Conservation (phyloP, 2,113 vertebrate species). For the Clupea harengus region DNA sequence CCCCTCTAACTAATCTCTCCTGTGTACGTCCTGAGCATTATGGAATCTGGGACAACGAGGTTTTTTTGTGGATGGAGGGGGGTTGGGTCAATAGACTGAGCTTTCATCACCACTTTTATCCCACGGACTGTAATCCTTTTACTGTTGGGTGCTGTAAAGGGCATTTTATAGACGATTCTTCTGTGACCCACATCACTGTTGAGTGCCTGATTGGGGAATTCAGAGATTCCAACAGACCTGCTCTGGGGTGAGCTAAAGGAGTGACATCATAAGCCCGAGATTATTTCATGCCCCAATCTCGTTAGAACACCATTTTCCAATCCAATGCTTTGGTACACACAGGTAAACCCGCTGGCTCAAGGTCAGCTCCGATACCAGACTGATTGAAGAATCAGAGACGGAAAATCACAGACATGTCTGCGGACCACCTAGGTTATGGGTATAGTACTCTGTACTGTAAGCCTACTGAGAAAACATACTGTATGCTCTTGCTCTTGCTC, state of each 20-base stretch:
- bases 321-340: constrained; percentile 26
- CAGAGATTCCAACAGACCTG: constrained; percentile 36
- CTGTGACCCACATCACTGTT: neutral
- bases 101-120: neutral
- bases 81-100: neutral
- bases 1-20: neutral
- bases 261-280: constrained; percentile 42
- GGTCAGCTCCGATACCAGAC: neutral
- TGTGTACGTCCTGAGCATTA: neutral
- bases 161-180: neutral
- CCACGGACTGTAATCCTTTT: neutral
- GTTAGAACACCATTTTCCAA: constrained; percentile 23
- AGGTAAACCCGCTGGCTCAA: neutral
- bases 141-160: neutral
- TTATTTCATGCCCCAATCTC: constrained; percentile 28
- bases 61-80: neutral
- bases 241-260: neutral
- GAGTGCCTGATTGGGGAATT: neutral
- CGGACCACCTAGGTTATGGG: too few species aligned
- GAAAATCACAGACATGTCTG: neutral
- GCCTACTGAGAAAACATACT: neutral
- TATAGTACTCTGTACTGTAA: too few species aligned
- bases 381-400: neutral
- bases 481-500: too few species aligned
- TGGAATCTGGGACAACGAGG: neutral